A percentile compares a stretch with the other conserved stretches of the same genome.
Conservation (phyloP, 2,888 invertebrate species). For the Drosophila longiperda region DNA sequence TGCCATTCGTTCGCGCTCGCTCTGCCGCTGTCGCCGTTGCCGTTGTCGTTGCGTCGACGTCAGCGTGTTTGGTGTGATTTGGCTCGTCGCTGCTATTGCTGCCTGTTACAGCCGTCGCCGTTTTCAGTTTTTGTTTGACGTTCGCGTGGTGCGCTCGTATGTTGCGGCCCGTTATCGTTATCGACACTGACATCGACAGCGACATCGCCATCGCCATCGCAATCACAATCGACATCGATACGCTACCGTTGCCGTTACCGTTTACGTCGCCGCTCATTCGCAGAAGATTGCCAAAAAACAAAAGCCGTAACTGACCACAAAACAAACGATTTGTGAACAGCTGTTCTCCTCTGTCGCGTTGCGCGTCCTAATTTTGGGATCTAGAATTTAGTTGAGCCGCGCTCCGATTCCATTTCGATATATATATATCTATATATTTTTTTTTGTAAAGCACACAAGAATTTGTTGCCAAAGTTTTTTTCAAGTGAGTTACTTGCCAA, state of each 20-base stretch:
- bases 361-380: conserved; percentile 17
- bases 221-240: conserved; percentile 43
- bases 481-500: conserved; percentile 59
- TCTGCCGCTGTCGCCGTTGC: conserved; percentile 33
- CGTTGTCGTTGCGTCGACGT: conserved; percentile 23
- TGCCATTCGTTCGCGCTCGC: conserved; percentile 59
- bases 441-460: conserved; percentile 60
- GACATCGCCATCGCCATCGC: conserved; percentile 31
- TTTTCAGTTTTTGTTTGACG: conserved; percentile 78
- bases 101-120: conserved; percentile 49
- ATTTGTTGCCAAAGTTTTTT: conserved; percentile 66
- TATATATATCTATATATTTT: too few species aligned
- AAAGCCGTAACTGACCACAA: conserved; percentile 19
- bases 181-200: conserved; percentile 35
- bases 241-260: conserved; percentile 40
- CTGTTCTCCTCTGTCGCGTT: conserved; percentile 44
- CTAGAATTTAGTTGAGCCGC: conserved; percentile 20
- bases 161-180: conserved; percentile 62
- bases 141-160: conserved; percentile 70
- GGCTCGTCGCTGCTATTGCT: conserved; percentile 50
- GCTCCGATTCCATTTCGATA: conserved; percentile 19
- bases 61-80: conserved; percentile 43
- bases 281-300: conserved; percentile 39
- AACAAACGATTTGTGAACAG: conserved; percentile 36
- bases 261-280: conserved; percentile 22